A percentile compares a stretch with the other conserved stretches of the same genome.
Conservation (phyloP, 1,140 invertebrate species). For the Halictus rubicundus region DNA sequence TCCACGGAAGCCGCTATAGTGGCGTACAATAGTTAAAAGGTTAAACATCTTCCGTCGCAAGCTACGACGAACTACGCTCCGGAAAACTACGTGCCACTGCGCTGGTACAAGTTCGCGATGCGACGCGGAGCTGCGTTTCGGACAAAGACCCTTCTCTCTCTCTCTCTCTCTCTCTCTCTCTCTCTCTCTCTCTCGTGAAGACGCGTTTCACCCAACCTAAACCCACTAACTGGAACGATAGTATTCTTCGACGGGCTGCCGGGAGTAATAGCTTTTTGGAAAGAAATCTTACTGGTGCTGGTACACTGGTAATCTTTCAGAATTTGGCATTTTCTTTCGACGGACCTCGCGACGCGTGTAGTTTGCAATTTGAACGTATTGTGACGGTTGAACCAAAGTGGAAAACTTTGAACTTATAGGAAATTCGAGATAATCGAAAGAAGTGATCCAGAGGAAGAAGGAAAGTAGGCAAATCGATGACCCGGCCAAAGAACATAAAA, state of each 20-base stretch:
- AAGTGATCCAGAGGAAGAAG: no score
- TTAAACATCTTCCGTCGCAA: not conserved
- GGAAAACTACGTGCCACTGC: not conserved
- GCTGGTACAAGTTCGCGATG: no score
- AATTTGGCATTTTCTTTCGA: not conserved
- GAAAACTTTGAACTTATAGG: no score
- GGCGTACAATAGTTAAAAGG: no score
- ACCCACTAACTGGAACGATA: conserved; percentile 1
- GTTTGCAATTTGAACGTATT: no score
- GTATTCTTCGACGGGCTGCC: not conserved
- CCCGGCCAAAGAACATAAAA: not conserved
- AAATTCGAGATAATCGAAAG: no score
- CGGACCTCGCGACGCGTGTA: no score
- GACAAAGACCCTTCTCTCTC: not conserved
- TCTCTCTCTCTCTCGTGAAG: not conserved
- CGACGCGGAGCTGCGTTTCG: no score
- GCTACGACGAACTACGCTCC: not conserved
- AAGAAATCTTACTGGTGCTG: conserved; percentile 4
- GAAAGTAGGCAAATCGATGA: not conserved
- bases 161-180: not conserved
- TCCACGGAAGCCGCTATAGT: no score
- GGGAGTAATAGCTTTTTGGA: conserved; percentile 22
- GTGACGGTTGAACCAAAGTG: no score
- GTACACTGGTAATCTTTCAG: not conserved
- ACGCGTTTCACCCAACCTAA: not conserved